phyloP scores from a whole-genome alignment of 2,113 vertebrate species.

The Thermophis baileyi region DNA sequence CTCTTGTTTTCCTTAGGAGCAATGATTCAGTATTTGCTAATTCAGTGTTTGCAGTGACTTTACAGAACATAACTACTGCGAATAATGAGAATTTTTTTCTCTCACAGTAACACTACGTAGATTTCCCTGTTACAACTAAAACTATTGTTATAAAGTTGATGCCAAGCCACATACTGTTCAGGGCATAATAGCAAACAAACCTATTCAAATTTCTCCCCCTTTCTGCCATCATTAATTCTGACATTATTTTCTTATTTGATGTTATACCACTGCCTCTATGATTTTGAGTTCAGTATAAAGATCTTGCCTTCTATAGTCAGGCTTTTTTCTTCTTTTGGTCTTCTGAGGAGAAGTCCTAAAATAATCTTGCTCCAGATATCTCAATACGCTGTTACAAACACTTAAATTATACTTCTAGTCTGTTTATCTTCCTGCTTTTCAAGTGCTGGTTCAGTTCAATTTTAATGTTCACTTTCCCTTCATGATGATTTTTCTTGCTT shows the following conservation, averaged over 20 bases:
- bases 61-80: not conserved
- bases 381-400: not conserved
- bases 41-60: not conserved
- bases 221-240: not conserved
- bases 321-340: constrained; percentile 21
- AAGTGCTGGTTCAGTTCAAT: not conserved
- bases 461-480: not conserved
- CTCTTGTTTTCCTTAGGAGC: not conserved
- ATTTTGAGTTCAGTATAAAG: not conserved
- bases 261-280: not conserved
- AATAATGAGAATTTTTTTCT: not conserved
- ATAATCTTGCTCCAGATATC: not conserved
- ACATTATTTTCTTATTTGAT: not conserved
- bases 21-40: not conserved
- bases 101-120: not conserved
- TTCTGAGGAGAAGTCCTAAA: constrained; percentile 12
- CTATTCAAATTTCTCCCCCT: not conserved
- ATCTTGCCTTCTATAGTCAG: not conserved
- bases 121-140: not conserved
- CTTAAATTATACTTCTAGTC: not conserved
- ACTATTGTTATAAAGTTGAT: not conserved
- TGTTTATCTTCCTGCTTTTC: not conserved
- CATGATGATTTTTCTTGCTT: not conserved
- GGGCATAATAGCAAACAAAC: not conserved
- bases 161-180: not conserved